Evolutionary conservation across 2,888 invertebrate genomes (phyloP), one percentile per base, ranked within the genome.

Genomic region (Patella depressa): DNA sequence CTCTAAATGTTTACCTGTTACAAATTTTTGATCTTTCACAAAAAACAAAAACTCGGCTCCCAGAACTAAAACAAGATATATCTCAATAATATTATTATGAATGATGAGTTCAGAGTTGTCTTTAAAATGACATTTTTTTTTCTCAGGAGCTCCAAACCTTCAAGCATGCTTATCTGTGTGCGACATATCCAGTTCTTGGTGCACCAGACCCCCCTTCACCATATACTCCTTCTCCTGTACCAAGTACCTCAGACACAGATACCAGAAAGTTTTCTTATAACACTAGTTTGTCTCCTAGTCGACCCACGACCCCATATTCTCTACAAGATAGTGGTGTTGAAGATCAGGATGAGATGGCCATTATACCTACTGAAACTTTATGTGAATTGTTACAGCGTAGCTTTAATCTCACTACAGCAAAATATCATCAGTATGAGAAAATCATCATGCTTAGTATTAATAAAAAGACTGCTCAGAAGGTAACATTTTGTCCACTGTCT

Each of bases 171-270:
- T 83, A 87, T 71, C 79, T 87, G 72, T 88, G 88, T 84, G 88
- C 89, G 7, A 84, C 87, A 7, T 88, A 85, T 72, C 89, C 89
- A 17, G 87, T 87, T 0, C 80, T 89, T 53, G 87, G 88, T 15
- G 89, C 87, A 5, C 89, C 89, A 34, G 85, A 86, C 53, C 89
- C 88, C 9, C 89, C 89, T 1, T 83, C 87, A 34, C 82, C 85
- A 2, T 76, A 79, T 53, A 81, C 86, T 9, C 87, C 88, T 9
- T 83, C 87, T 12, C 85, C 87, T 5, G 53, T n/a, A 11, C 29
- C 5, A 14, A 53, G 14, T 53, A 71, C 12, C 24, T 71, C 24
- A 69, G 69, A 69, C 17, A 34, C 24, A 12, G 72, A 45, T n/a
- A 45, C 72, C 53, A 34, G 45, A 19, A 59, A 53, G 14, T 45